These are phyloP conservation scores for Distichodus sexfasciatus DNA, from an alignment of 2,797 vertebrate genomes.

Conservation along the genomic window DNA sequence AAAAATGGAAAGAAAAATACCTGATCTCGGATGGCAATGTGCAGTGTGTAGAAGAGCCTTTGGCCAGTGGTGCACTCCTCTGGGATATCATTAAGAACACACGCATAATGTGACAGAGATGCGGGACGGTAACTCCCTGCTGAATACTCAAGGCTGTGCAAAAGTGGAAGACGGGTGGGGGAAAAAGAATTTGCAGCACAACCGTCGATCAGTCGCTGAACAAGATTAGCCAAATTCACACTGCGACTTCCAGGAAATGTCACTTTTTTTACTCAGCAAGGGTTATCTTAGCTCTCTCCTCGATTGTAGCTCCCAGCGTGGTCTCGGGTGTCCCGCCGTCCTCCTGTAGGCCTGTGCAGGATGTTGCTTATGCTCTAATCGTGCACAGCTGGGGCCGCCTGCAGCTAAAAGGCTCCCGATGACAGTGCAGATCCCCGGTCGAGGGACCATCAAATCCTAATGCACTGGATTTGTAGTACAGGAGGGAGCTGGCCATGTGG, in stretches of 20 bases:
- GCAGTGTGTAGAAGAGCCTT: background rate
- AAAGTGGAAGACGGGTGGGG: background rate
- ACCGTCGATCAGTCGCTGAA: constrained; percentile 30
- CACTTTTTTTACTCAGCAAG: background rate
- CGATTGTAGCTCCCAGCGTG: background rate
- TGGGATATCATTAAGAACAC: constrained; percentile 69
- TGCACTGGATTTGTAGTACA: too few species aligned
- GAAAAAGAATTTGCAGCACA: constrained; percentile 48
- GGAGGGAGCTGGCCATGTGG: too few species aligned
- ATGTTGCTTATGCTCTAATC: background rate
- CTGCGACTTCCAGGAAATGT: constrained; percentile 4
- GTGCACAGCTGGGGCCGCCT: background rate
- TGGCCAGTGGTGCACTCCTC: constrained; percentile 50
- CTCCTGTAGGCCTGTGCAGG: background rate
- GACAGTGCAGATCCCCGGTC: background rate
- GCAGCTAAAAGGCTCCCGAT: background rate
- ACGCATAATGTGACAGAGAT: constrained; percentile 42
- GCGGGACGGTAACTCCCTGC: constrained; percentile 57
- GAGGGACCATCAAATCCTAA: too few species aligned
- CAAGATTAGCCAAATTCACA: background rate
- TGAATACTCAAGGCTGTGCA: constrained; percentile 39
- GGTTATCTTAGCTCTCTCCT: background rate
- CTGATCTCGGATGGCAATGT: background rate
- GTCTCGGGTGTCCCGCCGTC: background rate
- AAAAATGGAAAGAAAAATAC: background rate